A percentile compares a stretch with the other conserved stretches of the same genome.
These are phyloP conservation scores for Mormyrops boulengeri DNA, from an alignment of 2,797 vertebrate genomes.

Conservation along the genomic window DNA sequence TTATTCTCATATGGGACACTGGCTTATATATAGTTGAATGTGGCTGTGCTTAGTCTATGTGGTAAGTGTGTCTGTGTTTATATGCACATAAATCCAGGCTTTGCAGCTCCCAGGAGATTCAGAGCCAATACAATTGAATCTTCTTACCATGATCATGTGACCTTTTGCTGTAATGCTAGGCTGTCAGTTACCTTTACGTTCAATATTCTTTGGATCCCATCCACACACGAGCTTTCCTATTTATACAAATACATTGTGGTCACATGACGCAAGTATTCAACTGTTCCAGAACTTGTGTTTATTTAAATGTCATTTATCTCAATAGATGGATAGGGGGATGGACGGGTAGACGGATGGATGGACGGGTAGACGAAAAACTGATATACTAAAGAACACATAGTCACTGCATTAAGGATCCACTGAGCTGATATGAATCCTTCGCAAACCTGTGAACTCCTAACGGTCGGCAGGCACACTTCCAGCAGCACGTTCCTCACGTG, in stretches of 20 bases:
- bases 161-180: neutral
- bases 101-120: neutral
- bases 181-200: neutral
- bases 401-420: neutral
- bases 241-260: neutral
- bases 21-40: slow-evolving; percentile 6
- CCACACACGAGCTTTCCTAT: neutral
- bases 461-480: neutral
- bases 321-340: neutral
- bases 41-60: neutral
- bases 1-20: neutral
- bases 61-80: neutral
- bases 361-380: neutral
- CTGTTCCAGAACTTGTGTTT: neutral
- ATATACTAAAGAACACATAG: neutral
- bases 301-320: neutral
- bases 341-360: neutral
- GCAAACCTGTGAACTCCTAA: neutral
- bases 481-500: neutral
- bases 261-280: neutral
- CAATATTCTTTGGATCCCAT: neutral
- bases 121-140: neutral
- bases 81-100: neutral
- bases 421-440: neutral
- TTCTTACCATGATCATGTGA: neutral